phyloP scores from a whole-genome alignment of 2,888 invertebrate species.

The Callyntrura sp. region DNA sequence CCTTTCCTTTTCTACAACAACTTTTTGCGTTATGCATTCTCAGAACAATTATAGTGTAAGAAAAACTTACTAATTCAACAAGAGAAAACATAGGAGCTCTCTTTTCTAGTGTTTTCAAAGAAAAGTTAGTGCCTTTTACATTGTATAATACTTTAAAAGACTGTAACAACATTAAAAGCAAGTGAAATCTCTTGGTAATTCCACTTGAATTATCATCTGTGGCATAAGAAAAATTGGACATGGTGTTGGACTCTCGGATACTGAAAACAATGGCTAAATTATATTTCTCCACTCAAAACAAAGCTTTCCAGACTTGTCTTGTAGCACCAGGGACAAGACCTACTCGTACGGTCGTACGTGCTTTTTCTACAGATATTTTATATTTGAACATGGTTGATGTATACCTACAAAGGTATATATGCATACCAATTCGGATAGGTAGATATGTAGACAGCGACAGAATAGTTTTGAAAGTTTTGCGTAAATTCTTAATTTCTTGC shows the following conservation, averaged over 20 bases:
- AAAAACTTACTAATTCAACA: slow-evolving; percentile 52
- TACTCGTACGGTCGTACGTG: too few species aligned
- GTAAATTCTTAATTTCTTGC: slow-evolving; percentile 75
- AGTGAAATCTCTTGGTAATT: slow-evolving; percentile 62
- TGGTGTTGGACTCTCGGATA: slow-evolving; percentile 16
- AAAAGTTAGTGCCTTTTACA: slow-evolving; percentile 22
- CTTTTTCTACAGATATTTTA: too few species aligned
- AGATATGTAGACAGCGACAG: neutral
- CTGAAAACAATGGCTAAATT: too few species aligned
- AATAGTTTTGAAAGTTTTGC: slow-evolving; percentile 67
- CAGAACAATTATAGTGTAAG: slow-evolving; percentile 27
- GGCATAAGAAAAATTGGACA: slow-evolving; percentile 62
- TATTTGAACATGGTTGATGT: too few species aligned
- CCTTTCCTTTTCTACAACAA: too few species aligned
- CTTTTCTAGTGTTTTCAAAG: slow-evolving; percentile 19
- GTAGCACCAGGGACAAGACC: too few species aligned
- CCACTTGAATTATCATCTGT: slow-evolving; percentile 74
- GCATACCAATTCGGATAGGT: neutral
- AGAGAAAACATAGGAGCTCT: slow-evolving; percentile 29
- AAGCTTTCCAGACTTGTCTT: too few species aligned
- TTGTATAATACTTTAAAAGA: neutral
- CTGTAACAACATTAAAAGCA: neutral
- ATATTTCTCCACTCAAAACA: too few species aligned
- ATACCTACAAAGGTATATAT: too few species aligned
- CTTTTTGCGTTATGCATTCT: too few species aligned